phyloP scores from a whole-genome alignment of 1,140 invertebrate genomes.

The Leptinotarsa defecta region DNA sequence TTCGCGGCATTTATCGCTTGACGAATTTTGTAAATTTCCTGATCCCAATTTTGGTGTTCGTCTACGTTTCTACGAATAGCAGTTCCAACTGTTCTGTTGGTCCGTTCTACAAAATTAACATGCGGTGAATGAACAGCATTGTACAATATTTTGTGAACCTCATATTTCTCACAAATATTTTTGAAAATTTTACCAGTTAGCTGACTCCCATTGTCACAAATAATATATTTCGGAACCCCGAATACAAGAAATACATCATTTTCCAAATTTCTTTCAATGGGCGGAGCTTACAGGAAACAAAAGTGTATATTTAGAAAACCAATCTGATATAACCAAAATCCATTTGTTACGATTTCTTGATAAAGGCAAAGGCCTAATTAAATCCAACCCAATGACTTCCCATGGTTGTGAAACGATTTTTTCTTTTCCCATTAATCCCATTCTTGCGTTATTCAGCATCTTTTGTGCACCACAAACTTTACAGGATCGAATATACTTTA shows the following conservation, averaged over 20 bases:
- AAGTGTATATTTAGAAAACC: neutral
- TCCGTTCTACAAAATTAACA: neutral
- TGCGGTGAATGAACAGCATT: neutral
- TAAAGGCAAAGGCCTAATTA: slow-evolving; percentile 15
- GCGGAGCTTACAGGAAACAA: neutral
- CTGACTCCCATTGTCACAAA: slow-evolving; percentile 9
- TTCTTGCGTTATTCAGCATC: neutral
- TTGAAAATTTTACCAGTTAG: neutral
- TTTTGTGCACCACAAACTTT: slow-evolving; percentile 12
- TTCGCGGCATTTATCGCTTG: slow-evolving; percentile 20
- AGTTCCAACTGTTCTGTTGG: neutral
- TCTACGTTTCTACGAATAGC: slow-evolving; percentile 15
- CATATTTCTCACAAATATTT: neutral
- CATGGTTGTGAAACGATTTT: slow-evolving; percentile 12
- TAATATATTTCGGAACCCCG: slow-evolving; percentile 11
- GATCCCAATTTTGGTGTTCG: slow-evolving; percentile 28
- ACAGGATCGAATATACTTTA: slow-evolving; percentile 9
- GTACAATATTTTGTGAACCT: neutral
- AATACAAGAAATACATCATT: slow-evolving; percentile 20
- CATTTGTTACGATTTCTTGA: slow-evolving; percentile 13
- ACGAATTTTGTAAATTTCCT: slow-evolving; percentile 3
- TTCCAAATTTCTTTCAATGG: neutral
- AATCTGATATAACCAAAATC: slow-evolving; percentile 14
- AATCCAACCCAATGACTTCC: slow-evolving; percentile 23
- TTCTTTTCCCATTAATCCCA: neutral